Evolutionary conservation across 92 coral and sea anemone species (phyloP), one percentile per base, ranked within the genome.

Genomic region (Plumapathes pennacea): DNA sequence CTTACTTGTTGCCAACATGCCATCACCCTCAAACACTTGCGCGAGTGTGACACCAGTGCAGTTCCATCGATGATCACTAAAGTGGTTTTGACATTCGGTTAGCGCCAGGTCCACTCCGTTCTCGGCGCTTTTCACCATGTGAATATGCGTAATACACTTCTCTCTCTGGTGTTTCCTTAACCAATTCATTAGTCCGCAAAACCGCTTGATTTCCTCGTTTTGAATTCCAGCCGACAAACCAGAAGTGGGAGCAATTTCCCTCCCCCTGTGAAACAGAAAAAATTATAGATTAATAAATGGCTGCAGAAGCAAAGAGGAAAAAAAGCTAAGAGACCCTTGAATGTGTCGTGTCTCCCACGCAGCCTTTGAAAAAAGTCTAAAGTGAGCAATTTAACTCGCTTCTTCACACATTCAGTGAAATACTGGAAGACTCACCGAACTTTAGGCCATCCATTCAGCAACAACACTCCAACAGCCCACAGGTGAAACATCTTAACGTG

Each of bases 1-100:
- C 88, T 85, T 53, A 91, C 97, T 62, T 58, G 83, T 78, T 46
- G 64, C 74, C 39, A 91, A 69, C 42, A 91, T 79, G 48, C 96
- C 89, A 13, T 55, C 43, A 12, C 68, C 82, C 44, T 70, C 72
- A 54, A 91, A 88, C 11, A 91, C 89, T 17, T 88, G 84, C n/a
- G 82, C 82, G 46, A 72, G 53, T 15, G 80, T 91, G 10, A 91
- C 54, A 0, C 96, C 92, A 2, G 97, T 79, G 47, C 97, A 91
- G 32, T 91, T 91, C 97, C 97, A 91, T 13, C 86, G 74, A 21
- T 71, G 88, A 22, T 77, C 73, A 5, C 49, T 71, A 71, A 91
- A 91, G 28, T 74, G 91, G 5, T 48, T 76, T 43, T 81, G 70
- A 25, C 97, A 91, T 74, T 87, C 92, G 32, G 70, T 72, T 40